phyloP scores from a whole-genome alignment of 2,113 vertebrate genomes.

The Cyrtonyx montezumae region DNA sequence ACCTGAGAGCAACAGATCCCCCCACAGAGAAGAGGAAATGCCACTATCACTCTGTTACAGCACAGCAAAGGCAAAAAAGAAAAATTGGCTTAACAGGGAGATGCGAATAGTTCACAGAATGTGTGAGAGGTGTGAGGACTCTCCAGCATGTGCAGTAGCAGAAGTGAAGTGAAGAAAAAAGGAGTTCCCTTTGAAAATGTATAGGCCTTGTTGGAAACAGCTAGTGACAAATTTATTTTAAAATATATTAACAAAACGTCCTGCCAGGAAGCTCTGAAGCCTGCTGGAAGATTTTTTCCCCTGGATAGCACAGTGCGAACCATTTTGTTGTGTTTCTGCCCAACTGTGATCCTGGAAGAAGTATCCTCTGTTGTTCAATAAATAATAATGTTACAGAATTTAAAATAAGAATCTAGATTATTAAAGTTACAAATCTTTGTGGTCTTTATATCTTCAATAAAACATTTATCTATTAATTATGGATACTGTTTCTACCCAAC shows the following conservation, averaged over 20 bases:
- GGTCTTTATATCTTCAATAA: conserved; percentile 77
- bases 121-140: background rate
- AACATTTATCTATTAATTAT: conserved; percentile 79
- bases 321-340: background rate
- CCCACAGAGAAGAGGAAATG: background rate
- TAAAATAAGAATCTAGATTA: conserved; percentile 74
- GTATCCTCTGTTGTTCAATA: conserved; percentile 56
- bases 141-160: background rate
- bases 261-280: background rate
- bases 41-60: background rate
- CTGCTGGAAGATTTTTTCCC: background rate
- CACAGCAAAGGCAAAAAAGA: background rate
- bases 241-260: background rate
- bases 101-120: background rate
- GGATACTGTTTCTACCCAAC: conserved; percentile 62
- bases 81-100: background rate
- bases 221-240: background rate
- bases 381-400: conserved; percentile 68
- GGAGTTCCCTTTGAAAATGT: background rate
- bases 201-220: background rate
- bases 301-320: background rate
- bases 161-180: background rate
- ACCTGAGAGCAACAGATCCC: background rate
- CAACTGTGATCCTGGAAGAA: conserved; percentile 42
- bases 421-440: conserved; percentile 83